Evolutionary conservation across 2,113 vertebrate genomes (phyloP), one percentile per base, ranked within the genome.

Genomic region (Ellobius talpinus): DNA sequence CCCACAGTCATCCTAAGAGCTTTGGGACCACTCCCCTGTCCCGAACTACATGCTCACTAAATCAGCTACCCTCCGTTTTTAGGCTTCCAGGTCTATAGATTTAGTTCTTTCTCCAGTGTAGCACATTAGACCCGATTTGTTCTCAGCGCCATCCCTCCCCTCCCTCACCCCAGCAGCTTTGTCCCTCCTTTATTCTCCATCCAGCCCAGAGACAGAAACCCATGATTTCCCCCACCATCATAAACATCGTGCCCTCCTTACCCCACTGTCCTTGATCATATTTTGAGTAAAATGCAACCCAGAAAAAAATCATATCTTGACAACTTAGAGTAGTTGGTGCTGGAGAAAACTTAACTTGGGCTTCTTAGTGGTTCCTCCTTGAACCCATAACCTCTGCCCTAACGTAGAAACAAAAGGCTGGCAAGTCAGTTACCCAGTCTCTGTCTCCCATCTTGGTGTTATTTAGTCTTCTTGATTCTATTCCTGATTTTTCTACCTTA

Each of bases 41-140:
- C 76, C 4, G 16, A 24, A 8, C 31, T 47, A 68, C 17, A 10
- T 5, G 1, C 0, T 26, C 17, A 2, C 36, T 63, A 7, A n/a
- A 47, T 95, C 58, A 58, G 16, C 19, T 8, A 21, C 3, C 36
- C 36, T 39, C 2, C 55, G 3, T 3, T 55, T 2, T 45, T 65
- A 6, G 55, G 5, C 63, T 55, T 24, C 19, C 2, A 4, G 9
- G 3, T 7, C 4, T 47, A 5, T 1, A 19, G 4, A 65, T 4
- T 9, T 33, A 79, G 12, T 23, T 14, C 47, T 45, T 70, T 93
- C 7, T 85, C 33, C 50, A 87, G n/a, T n/a, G 17, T 78, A 36
- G 78, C n/a, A 0, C 65, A 29, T 0, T 36, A 36, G 39, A 77
- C 31, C 5, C 0, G 2, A 31, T 16, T 21, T 5, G 21, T n/a